Conservation (phyloP, 2,888 invertebrate species). For the Meteorus colon region DNA sequence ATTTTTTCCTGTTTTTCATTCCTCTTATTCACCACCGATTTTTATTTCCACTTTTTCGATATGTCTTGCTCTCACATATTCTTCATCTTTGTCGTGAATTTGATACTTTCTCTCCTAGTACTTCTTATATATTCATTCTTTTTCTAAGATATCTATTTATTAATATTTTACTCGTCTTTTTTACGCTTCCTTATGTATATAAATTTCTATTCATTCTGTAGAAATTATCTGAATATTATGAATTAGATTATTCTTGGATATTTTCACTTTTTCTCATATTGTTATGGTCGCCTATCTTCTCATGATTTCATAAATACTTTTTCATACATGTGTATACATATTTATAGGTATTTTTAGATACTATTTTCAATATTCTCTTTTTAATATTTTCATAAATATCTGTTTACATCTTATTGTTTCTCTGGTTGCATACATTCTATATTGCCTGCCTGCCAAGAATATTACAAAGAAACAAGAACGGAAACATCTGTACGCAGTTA, state of each 20-base stretch:
- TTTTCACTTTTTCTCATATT: conserved; percentile 53
- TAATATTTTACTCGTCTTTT: conserved; percentile 34
- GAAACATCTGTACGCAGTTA: conserved; percentile 43
- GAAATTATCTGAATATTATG: conserved; percentile 22
- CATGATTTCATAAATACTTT: conserved; percentile 20
- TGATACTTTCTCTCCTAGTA: background rate
- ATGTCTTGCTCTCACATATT: background rate
- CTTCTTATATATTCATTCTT: background rate
- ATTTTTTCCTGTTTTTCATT: conserved; percentile 5
- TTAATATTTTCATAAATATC: conserved; percentile 46
- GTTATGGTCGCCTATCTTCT: conserved; percentile 38
- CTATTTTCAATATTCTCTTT: conserved; percentile 42
- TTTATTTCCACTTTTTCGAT: conserved; percentile 24
- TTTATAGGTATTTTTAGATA: conserved; percentile 37
- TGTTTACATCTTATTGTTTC: conserved; percentile 32
- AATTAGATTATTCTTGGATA: conserved; percentile 52
- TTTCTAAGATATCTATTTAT: conserved; percentile 30
- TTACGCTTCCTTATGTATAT: conserved; percentile 1
- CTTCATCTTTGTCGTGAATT: background rate
- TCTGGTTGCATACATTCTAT: background rate
- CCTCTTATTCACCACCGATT: conserved; percentile 16
- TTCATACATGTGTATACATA: conserved; percentile 39
- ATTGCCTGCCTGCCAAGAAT: background rate
- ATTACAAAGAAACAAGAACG: background rate
- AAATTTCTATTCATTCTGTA: conserved; percentile 39